These are phyloP conservation scores for Castor canadensis DNA, from an alignment of 2,113 vertebrate species.

Conservation along the genomic window DNA sequence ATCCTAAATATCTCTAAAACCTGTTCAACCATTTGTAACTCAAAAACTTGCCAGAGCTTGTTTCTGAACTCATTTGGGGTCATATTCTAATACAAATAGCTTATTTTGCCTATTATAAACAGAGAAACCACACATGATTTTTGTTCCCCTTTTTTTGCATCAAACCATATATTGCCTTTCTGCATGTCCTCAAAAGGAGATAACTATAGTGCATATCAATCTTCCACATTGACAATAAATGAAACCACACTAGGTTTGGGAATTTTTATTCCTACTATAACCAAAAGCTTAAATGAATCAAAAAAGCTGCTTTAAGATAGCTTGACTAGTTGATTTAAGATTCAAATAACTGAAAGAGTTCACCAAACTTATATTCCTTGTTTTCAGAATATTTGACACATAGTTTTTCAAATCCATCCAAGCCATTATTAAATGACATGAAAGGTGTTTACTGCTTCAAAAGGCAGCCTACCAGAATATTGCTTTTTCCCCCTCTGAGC, in stretches of 20 bases:
- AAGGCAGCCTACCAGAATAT: slow-evolving; percentile 62
- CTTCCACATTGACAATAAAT: background rate
- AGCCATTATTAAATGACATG: slow-evolving; percentile 68
- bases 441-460: slow-evolving; percentile 72
- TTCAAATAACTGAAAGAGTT: slow-evolving; percentile 58
- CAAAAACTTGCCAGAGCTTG: background rate
- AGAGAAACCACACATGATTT: background rate
- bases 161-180: slow-evolving; percentile 45
- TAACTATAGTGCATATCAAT: slow-evolving; percentile 18
- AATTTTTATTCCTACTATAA: background rate
- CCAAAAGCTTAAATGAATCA: slow-evolving; percentile 50
- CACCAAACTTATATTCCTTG: slow-evolving; percentile 61
- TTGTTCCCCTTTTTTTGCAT: background rate
- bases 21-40: slow-evolving; percentile 35
- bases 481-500: slow-evolving; percentile 45
- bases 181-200: background rate
- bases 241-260: background rate
- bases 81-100: slow-evolving; percentile 38
- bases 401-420: slow-evolving; percentile 53
- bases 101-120: slow-evolving; percentile 53
- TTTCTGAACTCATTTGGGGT: slow-evolving; percentile 27
- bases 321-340: slow-evolving; percentile 54
- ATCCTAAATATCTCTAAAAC: background rate
- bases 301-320: slow-evolving; percentile 40
- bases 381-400: slow-evolving; percentile 56